These are phyloP conservation scores for Ennomos quercinarius DNA, from an alignment of 2,888 invertebrate species.

Conservation along the genomic window DNA sequence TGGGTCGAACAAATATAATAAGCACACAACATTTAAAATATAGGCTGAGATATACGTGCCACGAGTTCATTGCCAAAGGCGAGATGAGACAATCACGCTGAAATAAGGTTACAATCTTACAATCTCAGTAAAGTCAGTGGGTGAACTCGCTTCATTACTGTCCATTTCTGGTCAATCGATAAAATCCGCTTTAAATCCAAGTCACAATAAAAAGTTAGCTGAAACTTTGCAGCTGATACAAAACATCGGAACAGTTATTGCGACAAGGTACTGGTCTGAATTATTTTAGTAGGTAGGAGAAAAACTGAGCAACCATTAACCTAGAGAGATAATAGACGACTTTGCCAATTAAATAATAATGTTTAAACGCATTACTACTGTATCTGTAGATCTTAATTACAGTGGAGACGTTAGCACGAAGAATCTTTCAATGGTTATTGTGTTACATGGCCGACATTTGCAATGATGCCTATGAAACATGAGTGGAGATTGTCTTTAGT, in stretches of 20 bases:
- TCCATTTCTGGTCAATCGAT: background rate
- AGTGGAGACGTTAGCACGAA: slow-evolving; percentile 15
- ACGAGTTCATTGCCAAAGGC: slow-evolving; percentile 36
- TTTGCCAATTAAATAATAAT: slow-evolving; percentile 37
- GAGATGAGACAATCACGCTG: slow-evolving; percentile 33
- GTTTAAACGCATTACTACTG: slow-evolving; percentile 15
- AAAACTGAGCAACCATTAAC: slow-evolving; percentile 38
- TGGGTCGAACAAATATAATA: slow-evolving; percentile 6
- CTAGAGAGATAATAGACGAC: slow-evolving; percentile 39
- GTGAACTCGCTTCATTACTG: slow-evolving; percentile 15
- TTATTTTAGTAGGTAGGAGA: slow-evolving; percentile 9
- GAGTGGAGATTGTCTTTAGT: background rate
- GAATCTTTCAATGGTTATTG: slow-evolving; percentile 22
- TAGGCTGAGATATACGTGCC: slow-evolving; percentile 15
- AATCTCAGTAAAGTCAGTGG: slow-evolving; percentile 18
- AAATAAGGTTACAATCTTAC: slow-evolving; percentile 37
- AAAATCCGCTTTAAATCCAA: slow-evolving; percentile 6
- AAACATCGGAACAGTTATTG: background rate
- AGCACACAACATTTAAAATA: slow-evolving; percentile 4
- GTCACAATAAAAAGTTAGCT: slow-evolving; percentile 2
- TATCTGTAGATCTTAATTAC: slow-evolving; percentile 33
- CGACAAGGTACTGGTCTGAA: slow-evolving; percentile 7
- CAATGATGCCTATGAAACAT: background rate
- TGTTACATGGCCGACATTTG: slow-evolving; percentile 23
- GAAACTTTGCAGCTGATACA: background rate